These are phyloP conservation scores for Morelia viridis DNA, from an alignment of 2,797 vertebrate genomes.

Conservation along the genomic window DNA sequence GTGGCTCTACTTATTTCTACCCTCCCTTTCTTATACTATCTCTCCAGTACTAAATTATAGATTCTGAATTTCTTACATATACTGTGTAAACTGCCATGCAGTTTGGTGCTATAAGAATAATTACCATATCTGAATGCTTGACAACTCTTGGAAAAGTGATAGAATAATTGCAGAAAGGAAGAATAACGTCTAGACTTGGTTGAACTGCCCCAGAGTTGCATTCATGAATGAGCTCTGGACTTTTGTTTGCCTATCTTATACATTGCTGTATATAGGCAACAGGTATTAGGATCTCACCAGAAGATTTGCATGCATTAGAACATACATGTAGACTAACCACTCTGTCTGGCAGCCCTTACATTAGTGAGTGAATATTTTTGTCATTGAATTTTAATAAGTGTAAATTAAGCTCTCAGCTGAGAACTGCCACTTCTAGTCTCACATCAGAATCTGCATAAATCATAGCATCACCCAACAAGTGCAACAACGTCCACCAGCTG, in stretches of 20 bases:
- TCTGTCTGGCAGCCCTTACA: slow-evolving; percentile 20
- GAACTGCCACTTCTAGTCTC: slow-evolving; percentile 41
- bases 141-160: not conserved
- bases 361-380: slow-evolving; percentile 39
- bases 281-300: not conserved
- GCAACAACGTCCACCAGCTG: slow-evolving; percentile 39
- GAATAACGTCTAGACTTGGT: not conserved
- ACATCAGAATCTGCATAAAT: slow-evolving; percentile 42
- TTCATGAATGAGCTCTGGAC: not conserved
- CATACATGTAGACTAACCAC: slow-evolving; percentile 13
- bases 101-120: not conserved
- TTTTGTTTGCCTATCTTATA: not conserved
- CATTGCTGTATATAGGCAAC: not conserved
- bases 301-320: not conserved
- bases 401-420: slow-evolving; percentile 39
- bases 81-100: not conserved
- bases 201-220: not conserved
- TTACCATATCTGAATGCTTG: not conserved
- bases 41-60: not conserved
- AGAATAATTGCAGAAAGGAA: not conserved
- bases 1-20: not conserved
- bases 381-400: slow-evolving; percentile 42
- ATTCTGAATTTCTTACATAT: not conserved
- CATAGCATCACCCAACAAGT: slow-evolving; percentile 42
- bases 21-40: not conserved